Evolutionary conservation across 2,797 vertebrate species (phyloP), one percentile per base, ranked within the genome.

Genomic region (Arremon aurantiirostris): DNA sequence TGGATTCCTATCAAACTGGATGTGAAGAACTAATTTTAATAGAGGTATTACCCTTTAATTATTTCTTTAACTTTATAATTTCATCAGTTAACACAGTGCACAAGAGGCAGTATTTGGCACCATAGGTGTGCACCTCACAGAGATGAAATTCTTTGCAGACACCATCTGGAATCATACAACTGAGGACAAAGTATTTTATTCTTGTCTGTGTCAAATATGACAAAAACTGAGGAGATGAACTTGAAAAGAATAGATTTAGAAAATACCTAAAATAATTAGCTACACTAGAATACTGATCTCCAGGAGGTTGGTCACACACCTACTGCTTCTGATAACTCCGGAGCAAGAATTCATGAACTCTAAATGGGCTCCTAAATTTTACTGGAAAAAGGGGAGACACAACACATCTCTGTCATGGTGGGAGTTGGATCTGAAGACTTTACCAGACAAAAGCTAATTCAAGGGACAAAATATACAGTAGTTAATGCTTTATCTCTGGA

Each of bases 141-240:
- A 86, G 37, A 41, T 84, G 37, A 60, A 77, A 64, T 64, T 77
- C 86, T 90, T 84, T 87, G 57, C 34, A 79, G 42, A n/a, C 18
- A 60, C 12, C 2, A 49, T 30, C 37, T 82, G 68, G 41, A 87
- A 28, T 11, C 44, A 81, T 68, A 83, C 44, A 27, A 73, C 19
- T 6, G 3, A 89, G 56, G 39, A 63, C 26, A 60, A 82, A 83
- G 20, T n/a, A 34, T 55, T 86, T 73, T 81, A 49, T 41, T 64
- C 46, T 64, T 68, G 41, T 32, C 42, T 80, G 9, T 78, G n/a
- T 35, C 57, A 81, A 56, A 27, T 71, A 42, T 35, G 32, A 60
- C 41, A 41, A 75, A 88, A 88, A 73, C 11, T 52, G 37, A 56
- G 6, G 18, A 86, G 46, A 80, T n/a, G 15, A 78, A 35, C 22